Base-by-base conservation (phyloP, 1,140 invertebrate genomes). In the Apolygus lucorum region DNA sequence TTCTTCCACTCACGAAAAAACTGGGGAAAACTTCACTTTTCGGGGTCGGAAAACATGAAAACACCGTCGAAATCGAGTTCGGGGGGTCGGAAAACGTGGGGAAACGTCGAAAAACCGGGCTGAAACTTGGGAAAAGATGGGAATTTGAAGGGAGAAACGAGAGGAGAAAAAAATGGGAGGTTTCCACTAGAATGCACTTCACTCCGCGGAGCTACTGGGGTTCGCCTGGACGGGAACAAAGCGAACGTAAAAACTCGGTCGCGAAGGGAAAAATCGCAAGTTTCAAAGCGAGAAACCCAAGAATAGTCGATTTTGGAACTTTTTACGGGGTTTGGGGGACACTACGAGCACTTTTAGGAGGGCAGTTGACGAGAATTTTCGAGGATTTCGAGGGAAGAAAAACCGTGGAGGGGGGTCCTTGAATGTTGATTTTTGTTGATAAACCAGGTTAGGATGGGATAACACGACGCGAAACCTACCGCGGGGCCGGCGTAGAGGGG, bases 131-230 rank as follows among this genome's bases (percentile, higher is more conserved):
- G 34, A 42, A 42, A 17, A 4, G 17, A 42, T n/a, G n/a, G n/a
- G 17, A 42, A 42, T 4, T 42, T 4, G 54, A 59, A 59, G 54
- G 22, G 22, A 59, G 11, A 17, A 59, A 59, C 54, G 22, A 21
- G 54, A 59, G 54, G 8, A 59, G 54, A 59, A 59, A 59, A 42
- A 59, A 59, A 59, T 59, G 54, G 54, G 54, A 59, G 54, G 54
- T 59, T 59, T 59, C 54, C 54, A 59, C 54, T 59, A 59, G 54
- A 59, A 59, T 59, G 54, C 54, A 59, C 54, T 59, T 59, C 54
- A 59, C 54, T 59, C 54, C 54, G 54, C 54, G 54, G 54, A 22
- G 54, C 54, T 59, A 4, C 22, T 8, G 22, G 54, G 4, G 11
- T 21, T 8, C 54, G 2, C 8, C 8, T 4, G 8, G 54, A 59